Base-by-base conservation (phyloP, 2,797 vertebrate genomes). In the Danio aesculapii region DNA sequence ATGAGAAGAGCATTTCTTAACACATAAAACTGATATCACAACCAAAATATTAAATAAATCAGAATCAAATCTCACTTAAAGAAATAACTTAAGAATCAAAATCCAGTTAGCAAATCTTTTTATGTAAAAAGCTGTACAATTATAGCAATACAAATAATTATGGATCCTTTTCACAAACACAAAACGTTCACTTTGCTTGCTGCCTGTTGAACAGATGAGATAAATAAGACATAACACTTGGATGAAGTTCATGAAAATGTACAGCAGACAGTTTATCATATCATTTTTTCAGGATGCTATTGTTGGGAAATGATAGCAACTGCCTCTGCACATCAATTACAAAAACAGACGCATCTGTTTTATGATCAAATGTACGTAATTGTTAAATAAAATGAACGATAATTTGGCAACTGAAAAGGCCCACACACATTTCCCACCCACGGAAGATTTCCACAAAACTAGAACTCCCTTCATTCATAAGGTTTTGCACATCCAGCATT, bases 381-480 rank as follows among this genome's bases (percentile, higher is more conserved):
- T 0, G n/a, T 16, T n/a, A 21, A 75, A 43, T 63, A 17, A 66
- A 52, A 57, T 13, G 19, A 66, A 63, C 49, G 41, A 21, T 52
- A 47, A 62, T 41, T 13, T 62, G 10, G 46, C 2, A 1, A 39
- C 6, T 4, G 14, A 43, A 43, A 14, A 17, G 11, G n/a, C 50
- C 6, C 39, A 55, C 16, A 70, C 68, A 71, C n/a, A 19, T 17
- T 43, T 16, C 55, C 6, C 68, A 71, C 6, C 6, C 41, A 30
- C 55, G 14, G 41, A 30, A 30, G 43, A 73, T 59, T 47, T 66
- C 63, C 13, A 14, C 21, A 75, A 9, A 43, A 76, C 14, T 43
- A 10, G 47, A 52, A 59, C 72, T 62, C 46, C 16, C 30, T 75
- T 75, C 30, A 52, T 63, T 75, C 49, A 52, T 4, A 63, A 49